Base-by-base conservation (phyloP, 2,888 invertebrate genomes). In the Metalampra italica region DNA sequence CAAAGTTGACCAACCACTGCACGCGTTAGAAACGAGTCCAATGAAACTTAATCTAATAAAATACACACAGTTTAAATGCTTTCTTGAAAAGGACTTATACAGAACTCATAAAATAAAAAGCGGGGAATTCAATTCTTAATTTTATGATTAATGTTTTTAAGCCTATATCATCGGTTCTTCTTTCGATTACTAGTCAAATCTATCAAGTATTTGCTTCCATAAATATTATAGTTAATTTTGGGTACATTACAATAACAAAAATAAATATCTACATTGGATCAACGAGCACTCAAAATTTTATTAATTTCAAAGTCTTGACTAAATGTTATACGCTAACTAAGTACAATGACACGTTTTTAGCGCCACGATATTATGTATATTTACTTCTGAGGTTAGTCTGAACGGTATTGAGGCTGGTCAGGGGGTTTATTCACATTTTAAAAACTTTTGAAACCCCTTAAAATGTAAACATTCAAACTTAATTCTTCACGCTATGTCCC, bases 201-300 rank as follows among this genome's bases (percentile, higher is more conserved):
- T 76, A 75, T 72, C 64, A 66, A 58, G 66, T 64, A 65, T n/a
- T n/a, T 65, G 68, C 62, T 72, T 73, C 66, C 75, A 81, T 82
- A 83, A 80, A 84, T 82, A n/a, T n/a, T n/a, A 83, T 82, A 81
- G 74, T 74, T 75, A 22, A 83, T 84, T 85, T 84, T 66, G 85
- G 82, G 70, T 79, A 85, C 80, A 86, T 83, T 82, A 86, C 73
- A 75, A 83, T 86, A 87, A 89, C 88, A 88, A 87, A 88, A 89
- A 89, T 89, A 89, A 88, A 88, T 87, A 89, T 89, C 87, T 89
- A 88, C 85, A 88, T 82, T 78, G 83, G 74, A 75, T 82, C 82
- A 87, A 88, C 85, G 84, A 86, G 78, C 82, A 79, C 80, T 76
- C 84, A 74, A 78, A 75, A 62, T 73, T 65, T 75, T 73, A 73